These are phyloP conservation scores for Aphidius colemani DNA, from an alignment of 2,888 invertebrate species.

Conservation along the genomic window DNA sequence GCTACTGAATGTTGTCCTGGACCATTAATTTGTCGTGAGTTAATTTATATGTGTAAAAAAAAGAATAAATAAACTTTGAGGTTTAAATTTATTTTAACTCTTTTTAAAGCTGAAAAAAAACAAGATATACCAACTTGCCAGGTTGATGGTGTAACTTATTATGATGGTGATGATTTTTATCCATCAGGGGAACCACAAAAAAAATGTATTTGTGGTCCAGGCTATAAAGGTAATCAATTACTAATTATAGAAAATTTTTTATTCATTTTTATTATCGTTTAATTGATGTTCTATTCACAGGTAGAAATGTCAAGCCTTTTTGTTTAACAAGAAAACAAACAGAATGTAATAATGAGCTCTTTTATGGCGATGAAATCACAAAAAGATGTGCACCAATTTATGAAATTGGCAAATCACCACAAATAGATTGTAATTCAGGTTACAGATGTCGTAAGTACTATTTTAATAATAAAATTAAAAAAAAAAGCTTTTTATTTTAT, in stretches of 20 bases:
- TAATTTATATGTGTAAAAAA: neutral
- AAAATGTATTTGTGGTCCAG: conserved; percentile 40
- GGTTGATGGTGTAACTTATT: conserved; percentile 44
- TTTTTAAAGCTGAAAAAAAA: conserved; percentile 35
- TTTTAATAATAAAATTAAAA: neutral
- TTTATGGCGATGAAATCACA: conserved; percentile 22
- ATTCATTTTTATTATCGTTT: too few relatives aligned
- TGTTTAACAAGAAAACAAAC: conserved; percentile 35
- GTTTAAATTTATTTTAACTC: too few relatives aligned
- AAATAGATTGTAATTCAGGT: conserved; percentile 35
- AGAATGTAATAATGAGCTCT: conserved; percentile 38
- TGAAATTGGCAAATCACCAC: conserved; percentile 33
- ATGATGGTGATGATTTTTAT: conserved; percentile 45
- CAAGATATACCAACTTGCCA: conserved; percentile 40
- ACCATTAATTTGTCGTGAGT: conserved; percentile 46
- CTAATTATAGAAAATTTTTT: too few relatives aligned
- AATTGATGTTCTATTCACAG: conserved; percentile 24
- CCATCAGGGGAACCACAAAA: conserved; percentile 34
- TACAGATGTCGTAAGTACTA: conserved; percentile 48
- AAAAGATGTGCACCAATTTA: conserved; percentile 45
- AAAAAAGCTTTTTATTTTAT: neutral
- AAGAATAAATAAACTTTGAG: too few relatives aligned
- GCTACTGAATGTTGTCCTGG: conserved; percentile 37
- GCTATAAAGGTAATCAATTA: conserved; percentile 36
- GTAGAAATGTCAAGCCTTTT: conserved; percentile 45